phyloP scores from a whole-genome alignment of 2,113 vertebrate species.

The Hypanus sabinus region DNA sequence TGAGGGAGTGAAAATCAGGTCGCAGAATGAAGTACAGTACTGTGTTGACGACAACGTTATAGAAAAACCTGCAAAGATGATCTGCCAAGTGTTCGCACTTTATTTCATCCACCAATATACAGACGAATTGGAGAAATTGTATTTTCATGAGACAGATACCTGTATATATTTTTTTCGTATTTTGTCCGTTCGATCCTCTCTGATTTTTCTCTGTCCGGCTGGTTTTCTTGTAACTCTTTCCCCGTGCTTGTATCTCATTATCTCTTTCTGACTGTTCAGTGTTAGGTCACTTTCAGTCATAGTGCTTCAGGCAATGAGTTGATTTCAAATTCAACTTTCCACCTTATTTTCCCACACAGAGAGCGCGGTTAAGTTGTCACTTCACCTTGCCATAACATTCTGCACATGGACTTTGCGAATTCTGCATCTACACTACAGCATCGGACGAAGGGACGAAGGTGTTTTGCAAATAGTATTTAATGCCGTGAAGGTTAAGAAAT shows the following conservation, averaged over 20 bases:
- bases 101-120: neutral
- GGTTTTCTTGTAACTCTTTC: neutral
- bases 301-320: neutral
- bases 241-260: neutral
- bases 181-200: neutral
- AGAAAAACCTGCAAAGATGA: neutral
- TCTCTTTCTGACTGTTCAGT: neutral
- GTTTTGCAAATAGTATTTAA: neutral
- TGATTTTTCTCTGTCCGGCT: neutral
- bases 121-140: neutral
- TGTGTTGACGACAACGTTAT: neutral
- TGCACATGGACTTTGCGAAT: neutral
- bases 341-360: neutral
- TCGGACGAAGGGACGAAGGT: neutral
- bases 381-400: neutral
- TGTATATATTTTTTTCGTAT: neutral
- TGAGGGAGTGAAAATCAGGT: no score
- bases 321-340: conserved; percentile 12
- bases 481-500: no score
- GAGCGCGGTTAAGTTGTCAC: neutral
- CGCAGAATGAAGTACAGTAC: neutral
- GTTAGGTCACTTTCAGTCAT: conserved; percentile 2
- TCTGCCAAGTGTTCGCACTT: neutral
- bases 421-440: neutral
- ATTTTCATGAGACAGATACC: neutral